Conservation (phyloP, 2,113 vertebrate species). For the Pica pica region DNA sequence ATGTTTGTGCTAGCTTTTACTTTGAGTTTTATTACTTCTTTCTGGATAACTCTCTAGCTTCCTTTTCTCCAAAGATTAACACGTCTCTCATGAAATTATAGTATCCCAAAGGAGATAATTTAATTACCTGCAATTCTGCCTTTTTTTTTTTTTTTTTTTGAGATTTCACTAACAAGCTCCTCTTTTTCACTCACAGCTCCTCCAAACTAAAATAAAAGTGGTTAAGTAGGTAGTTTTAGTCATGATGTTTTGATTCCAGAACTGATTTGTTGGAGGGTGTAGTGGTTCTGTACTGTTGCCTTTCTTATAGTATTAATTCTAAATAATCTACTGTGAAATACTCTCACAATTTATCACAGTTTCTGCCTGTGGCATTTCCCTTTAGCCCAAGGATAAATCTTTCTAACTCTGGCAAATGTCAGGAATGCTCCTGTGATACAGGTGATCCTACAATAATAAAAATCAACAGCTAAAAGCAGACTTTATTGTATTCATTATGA, state of each 20-base stretch:
- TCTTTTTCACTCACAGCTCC: background rate
- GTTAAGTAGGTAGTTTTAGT: background rate
- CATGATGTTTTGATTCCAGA: background rate
- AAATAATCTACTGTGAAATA: slow-evolving; percentile 35
- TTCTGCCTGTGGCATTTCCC: slow-evolving; percentile 47
- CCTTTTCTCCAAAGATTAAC: background rate
- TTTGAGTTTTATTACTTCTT: background rate
- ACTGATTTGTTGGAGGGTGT: background rate
- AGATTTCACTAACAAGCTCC: background rate
- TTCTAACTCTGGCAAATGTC: slow-evolving; percentile 43
- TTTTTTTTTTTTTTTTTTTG: background rate
- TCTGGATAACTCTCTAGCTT: background rate
- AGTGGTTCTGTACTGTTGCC: background rate
- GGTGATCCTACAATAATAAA: slow-evolving; percentile 52
- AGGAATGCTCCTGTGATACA: slow-evolving; percentile 37
- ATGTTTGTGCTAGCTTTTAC: background rate
- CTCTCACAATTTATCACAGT: slow-evolving; percentile 8
- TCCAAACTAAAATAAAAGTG: background rate
- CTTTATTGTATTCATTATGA: slow-evolving; percentile 38
- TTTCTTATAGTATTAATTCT: slow-evolving; percentile 17
- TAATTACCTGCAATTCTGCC: background rate
- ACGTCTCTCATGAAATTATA: background rate
- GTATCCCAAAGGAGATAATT: background rate
- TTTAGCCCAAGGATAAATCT: slow-evolving; percentile 50
- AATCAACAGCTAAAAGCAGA: slow-evolving; percentile 60